Base-by-base conservation (phyloP, 2,888 invertebrate genomes). In the Agriopis aurantiaria region DNA sequence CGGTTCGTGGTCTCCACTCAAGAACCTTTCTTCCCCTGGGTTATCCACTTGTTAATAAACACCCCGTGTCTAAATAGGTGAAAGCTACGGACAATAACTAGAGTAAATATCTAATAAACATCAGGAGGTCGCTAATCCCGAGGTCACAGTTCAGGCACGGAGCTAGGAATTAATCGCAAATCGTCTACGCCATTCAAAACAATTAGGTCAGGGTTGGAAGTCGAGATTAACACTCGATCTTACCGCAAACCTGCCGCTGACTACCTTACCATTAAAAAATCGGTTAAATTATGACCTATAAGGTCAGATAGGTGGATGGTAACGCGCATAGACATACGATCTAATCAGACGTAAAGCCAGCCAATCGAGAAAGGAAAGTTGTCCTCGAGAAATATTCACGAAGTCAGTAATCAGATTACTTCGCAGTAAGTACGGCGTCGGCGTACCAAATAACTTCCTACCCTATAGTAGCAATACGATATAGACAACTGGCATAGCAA, bases 81-180 rank as follows among this genome's bases (percentile, higher is more conserved):
- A 33, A 33, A 33, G 33, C 33, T n/a, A 9, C 23, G 9, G 43
- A 43, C 43, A 43, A 43, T 5, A 40, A 9, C 40, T 55, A n/a
- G 5, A 23, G 17, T 52, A 23, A 52, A 52, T 11, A 45, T 57
- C 1, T 9, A 45, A 45, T 57, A 10, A 43, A 45, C n/a, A 43
- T 43, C 14, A 23, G 14, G 58, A 33, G 58, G 17, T 57, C 23
- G 8, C 33, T 58, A 58, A 58, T 48, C 49, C 41, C 14, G 45
- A 65, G 57, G 45, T 51, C 45, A 41, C 56, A 65, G 61, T 60
- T 45, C 64, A 60, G 60, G 56, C 65, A 69, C 65, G 60, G 60
- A 65, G 48, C 64, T 23, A 60, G 53, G 23, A 33, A 61, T 12
- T 60, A 41, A 14, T 17, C 45, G 17, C 56, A 57, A 41, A 48